These are phyloP conservation scores for Myripristis murdjan DNA, from an alignment of 2,797 vertebrate species.

Conservation along the genomic window DNA sequence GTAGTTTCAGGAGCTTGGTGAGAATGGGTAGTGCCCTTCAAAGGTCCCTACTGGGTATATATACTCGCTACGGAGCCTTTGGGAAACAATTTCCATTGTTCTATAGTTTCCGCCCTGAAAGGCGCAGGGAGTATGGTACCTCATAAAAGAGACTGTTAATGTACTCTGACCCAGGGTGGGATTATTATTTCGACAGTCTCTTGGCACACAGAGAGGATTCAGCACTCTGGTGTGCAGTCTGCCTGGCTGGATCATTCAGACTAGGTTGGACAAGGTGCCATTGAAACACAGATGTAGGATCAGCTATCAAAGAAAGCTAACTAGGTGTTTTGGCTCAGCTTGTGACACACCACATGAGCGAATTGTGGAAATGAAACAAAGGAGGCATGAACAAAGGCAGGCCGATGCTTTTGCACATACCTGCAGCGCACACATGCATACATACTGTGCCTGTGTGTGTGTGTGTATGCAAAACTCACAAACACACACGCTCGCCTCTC, in stretches of 20 bases:
- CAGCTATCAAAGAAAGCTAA: conserved; percentile 63
- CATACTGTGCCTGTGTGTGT: too few species aligned
- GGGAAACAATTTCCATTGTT: conserved; percentile 68
- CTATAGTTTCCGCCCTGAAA: conserved; percentile 55
- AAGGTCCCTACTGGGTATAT: conserved; percentile 65
- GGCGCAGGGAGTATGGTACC: conserved; percentile 51
- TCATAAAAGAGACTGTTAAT: conserved; percentile 76
- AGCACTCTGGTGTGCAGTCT: conserved; percentile 12
- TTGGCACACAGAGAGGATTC: conserved; percentile 53
- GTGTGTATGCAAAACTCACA: conserved; percentile 19
- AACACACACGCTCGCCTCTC: background rate
- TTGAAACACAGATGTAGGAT: conserved; percentile 63
- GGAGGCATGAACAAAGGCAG: conserved; percentile 39
- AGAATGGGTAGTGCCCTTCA: conserved; percentile 60
- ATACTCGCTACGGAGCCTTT: conserved; percentile 66
- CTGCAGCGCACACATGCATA: background rate
- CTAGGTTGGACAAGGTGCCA: conserved; percentile 67
- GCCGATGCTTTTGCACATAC: conserved; percentile 22
- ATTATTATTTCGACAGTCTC: conserved; percentile 69
- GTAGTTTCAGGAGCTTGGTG: conserved; percentile 64
- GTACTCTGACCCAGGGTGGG: conserved; percentile 68
- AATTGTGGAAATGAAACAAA: conserved; percentile 53
- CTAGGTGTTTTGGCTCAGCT: conserved; percentile 62
- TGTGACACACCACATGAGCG: conserved; percentile 41
- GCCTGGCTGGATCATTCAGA: conserved; percentile 42